phyloP scores from a whole-genome alignment of 30 jellyfish, hydroid and myxozoan genomes.

The Sanderia malayensis region DNA sequence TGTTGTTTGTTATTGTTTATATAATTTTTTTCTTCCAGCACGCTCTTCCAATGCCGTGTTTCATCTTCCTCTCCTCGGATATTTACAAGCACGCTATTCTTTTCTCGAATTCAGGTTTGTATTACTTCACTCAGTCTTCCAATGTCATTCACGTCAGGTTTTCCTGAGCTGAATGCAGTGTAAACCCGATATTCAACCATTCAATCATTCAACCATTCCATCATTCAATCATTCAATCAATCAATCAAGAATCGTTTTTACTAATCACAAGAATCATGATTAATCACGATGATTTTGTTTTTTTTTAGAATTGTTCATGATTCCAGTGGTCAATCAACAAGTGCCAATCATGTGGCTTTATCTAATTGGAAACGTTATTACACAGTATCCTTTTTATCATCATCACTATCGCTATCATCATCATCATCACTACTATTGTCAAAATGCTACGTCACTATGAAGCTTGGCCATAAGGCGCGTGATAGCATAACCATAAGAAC shows the following conservation, averaged over 20 bases:
- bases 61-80: constrained; percentile 60
- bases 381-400: constrained; percentile 97
- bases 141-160: too few relatives aligned
- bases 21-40: constrained; percentile 60
- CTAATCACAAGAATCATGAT: background rate
- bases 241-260: background rate
- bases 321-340: constrained; percentile 35
- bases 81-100: constrained; percentile 60
- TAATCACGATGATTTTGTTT: constrained; percentile 7
- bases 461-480: too few relatives aligned
- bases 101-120: constrained; percentile 81
- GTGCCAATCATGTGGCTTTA: constrained; percentile 83
- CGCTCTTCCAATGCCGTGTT: constrained; percentile 80
- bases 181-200: too few relatives aligned
- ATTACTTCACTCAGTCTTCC: too few relatives aligned
- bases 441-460: too few relatives aligned
- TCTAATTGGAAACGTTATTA: constrained; percentile 57
- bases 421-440: too few relatives aligned
- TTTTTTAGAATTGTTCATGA: background rate
- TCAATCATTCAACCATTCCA: background rate
- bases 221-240: background rate
- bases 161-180: too few relatives aligned
- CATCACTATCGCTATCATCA: too few relatives aligned
- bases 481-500: too few relatives aligned
- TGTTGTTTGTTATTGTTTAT: too few relatives aligned